phyloP scores from a whole-genome alignment of 2,888 invertebrate species.

The Oxytorus armatus region DNA sequence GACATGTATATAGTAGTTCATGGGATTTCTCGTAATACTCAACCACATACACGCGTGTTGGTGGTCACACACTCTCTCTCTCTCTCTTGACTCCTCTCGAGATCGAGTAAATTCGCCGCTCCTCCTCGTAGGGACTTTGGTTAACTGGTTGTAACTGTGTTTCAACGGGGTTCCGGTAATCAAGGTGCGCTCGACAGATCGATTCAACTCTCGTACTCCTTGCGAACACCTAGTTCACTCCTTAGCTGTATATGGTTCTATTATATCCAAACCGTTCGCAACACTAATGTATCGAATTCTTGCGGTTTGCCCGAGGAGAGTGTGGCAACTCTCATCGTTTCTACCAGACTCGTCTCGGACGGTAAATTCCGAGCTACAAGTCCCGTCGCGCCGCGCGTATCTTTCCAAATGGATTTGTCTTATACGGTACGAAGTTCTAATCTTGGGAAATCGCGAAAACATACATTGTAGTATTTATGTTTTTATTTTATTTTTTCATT shows the following conservation, averaged over 20 bases:
- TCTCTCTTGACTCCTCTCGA: slow-evolving; percentile 16
- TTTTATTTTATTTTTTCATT: no score
- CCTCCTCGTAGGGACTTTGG: slow-evolving; percentile 65
- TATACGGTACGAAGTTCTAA: no score
- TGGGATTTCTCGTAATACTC: slow-evolving; percentile 8
- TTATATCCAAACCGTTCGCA: neutral
- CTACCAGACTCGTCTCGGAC: no score
- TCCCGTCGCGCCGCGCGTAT: no score
- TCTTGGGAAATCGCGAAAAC: no score
- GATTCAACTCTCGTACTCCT: slow-evolving; percentile 30
- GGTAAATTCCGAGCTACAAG: no score
- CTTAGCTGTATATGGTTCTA: slow-evolving; percentile 3
- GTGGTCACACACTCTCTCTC: neutral
- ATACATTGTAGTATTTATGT: no score
- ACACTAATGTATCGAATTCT: neutral
- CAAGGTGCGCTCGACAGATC: slow-evolving; percentile 73
- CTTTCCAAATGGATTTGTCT: no score
- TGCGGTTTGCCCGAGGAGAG: neutral
- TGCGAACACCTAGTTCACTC: slow-evolving; percentile 4
- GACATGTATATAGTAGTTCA: slow-evolving; percentile 26
- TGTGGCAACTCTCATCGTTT: no score
- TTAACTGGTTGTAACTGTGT: slow-evolving; percentile 76
- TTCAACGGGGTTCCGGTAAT: slow-evolving; percentile 74
- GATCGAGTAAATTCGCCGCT: slow-evolving; percentile 25
- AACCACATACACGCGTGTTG: neutral